Evolutionary conservation across 2,797 vertebrate genomes (phyloP), one percentile per base, ranked within the genome.

Genomic region (Discoglossus pictus): DNA sequence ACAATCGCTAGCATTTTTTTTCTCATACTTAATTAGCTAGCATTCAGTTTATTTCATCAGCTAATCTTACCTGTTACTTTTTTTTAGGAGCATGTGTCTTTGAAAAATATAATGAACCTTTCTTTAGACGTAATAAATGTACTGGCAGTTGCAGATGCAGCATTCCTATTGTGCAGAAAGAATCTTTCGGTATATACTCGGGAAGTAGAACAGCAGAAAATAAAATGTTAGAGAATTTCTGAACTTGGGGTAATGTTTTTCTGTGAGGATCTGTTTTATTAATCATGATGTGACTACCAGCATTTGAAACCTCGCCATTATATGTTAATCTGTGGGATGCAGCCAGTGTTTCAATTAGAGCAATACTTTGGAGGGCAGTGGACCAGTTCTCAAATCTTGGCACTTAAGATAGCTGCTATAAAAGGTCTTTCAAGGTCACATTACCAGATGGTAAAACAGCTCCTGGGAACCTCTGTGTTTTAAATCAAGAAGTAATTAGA

Each of bases 341-440:
- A 40, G n/a, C 21, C 60, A 15, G n/a, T 12, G 46, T 23, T 50
- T 27, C 35, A 40, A 20, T 61, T 61, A 38, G 43, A 23, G 31
- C 20, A 1, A 20, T 10, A 11, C 58, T 36, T 24, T 50, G 9
- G 1, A 47, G 17, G 23, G 58, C 27, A 36, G 15, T 17, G 44
- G 46, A 40, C 46, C 60, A 25, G 17, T 36, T 12, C 60, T 39
- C 44, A 24, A 11, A 50, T 10, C 44, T 50, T 62, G 60, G 60
- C 60, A 62, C 60, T 35, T 62, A n/a, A 16, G 17, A 50, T 8
- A 27, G 35, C 17, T 7, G 38, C 51, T 51, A 62, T 23, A 62
- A 62, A 62, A 62, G 60, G 46, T 40, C 60, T 62, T 62, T 62
- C 35, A 51, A 35, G 46, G 46, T 62, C 35, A 62, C 35, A 23